These are phyloP conservation scores for Sapayoa aenigma DNA, from an alignment of 2,113 vertebrate species.

Conservation along the genomic window DNA sequence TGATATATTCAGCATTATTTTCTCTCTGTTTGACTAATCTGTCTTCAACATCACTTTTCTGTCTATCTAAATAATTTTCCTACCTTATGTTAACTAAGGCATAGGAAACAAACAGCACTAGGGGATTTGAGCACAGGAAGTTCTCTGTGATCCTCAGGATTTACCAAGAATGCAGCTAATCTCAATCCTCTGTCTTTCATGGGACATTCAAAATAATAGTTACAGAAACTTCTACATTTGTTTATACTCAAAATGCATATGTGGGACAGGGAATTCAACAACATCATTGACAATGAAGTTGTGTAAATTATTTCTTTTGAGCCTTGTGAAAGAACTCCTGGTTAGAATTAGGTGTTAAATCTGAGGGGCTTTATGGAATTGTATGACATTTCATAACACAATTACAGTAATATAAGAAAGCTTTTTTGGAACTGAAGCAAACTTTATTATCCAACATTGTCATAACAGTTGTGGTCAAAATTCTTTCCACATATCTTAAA, in stretches of 20 bases:
- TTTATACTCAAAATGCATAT: not conserved
- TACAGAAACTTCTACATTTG: not conserved
- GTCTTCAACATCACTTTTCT: not conserved
- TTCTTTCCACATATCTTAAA: not conserved
- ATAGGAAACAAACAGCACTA: not conserved
- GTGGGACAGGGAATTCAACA: not conserved
- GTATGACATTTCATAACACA: not conserved
- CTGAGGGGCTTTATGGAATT: not conserved
- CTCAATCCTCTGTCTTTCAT: not conserved
- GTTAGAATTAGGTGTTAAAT: conserved; percentile 12
- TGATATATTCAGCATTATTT: not conserved
- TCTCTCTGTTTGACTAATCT: not conserved
- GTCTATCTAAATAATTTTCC: not conserved
- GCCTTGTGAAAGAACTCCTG: not conserved
- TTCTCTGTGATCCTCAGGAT: not conserved
- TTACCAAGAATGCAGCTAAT: not conserved
- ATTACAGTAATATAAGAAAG: not conserved
- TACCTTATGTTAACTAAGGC: not conserved
- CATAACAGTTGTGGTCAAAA: not conserved
- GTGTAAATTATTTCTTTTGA: not conserved
- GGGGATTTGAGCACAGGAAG: not conserved
- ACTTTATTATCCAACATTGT: not conserved
- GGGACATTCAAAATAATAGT: not conserved
- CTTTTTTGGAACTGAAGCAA: not conserved
- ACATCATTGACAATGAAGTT: not conserved